Evolutionary conservation across 2,113 vertebrate species (phyloP).

Genomic region (Rostratula benghalensis): DNA sequence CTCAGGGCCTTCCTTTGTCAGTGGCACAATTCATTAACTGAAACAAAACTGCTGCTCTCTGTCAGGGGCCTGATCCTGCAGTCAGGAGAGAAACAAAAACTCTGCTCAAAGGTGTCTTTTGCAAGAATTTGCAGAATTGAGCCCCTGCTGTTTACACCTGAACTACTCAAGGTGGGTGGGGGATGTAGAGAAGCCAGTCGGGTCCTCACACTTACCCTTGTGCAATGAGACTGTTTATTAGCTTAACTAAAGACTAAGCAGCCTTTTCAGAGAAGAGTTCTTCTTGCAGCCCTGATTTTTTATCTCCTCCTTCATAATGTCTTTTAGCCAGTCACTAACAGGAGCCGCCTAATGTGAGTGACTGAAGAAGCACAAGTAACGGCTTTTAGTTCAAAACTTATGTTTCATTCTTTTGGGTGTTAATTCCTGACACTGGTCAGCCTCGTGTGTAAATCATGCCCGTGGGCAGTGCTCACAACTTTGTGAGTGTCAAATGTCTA

Average conservation of each 20-base stretch:
- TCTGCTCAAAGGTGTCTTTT: neutral
- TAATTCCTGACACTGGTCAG: constrained; percentile 8
- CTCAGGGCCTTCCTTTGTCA: constrained; percentile 40
- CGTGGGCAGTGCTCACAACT: neutral
- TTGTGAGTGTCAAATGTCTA: neutral
- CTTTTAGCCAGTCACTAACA: constrained; percentile 5
- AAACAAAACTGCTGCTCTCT: constrained; percentile 17
- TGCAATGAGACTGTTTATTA: constrained; percentile 69
- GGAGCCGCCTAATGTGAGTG: neutral
- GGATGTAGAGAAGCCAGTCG: neutral
- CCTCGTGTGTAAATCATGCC: neutral
- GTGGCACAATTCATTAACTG: neutral
- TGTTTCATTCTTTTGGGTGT: neutral
- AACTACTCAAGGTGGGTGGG: neutral
- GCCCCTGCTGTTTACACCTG: constrained; percentile 22
- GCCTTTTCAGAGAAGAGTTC: neutral
- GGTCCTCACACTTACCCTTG: constrained; percentile 17
- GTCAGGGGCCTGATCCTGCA: neutral
- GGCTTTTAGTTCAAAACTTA: neutral
- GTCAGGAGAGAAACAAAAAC: neutral
- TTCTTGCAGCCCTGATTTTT: constrained; percentile 1
- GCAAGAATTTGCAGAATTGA: neutral
- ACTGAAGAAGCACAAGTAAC: constrained; percentile 6
- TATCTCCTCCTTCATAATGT: neutral
- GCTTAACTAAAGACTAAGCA: constrained; percentile 34